Conservation (phyloP, 2,888 invertebrate genomes). For the Lampropteryx suffumata region DNA sequence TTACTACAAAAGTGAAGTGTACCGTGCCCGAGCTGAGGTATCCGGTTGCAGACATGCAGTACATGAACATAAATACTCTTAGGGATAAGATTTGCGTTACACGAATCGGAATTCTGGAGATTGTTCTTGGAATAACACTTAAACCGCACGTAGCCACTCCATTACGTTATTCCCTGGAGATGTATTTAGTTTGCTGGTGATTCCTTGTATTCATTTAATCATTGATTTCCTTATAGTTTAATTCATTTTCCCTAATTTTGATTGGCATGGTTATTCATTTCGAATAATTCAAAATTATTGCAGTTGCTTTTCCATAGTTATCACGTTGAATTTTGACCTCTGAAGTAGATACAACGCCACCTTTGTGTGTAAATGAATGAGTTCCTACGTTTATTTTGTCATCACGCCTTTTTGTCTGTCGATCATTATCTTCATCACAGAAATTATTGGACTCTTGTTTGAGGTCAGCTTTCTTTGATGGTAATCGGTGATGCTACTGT, state of each 20-base stretch:
- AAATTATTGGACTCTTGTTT: constrained; percentile 10
- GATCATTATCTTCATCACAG: constrained; percentile 16
- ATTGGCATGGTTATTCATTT: no score
- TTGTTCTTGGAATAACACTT: constrained; percentile 23
- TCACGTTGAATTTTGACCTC: not conserved
- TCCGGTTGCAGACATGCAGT: constrained; percentile 18
- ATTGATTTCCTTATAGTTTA: not conserved
- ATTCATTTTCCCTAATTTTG: not conserved
- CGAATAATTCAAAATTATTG: no score
- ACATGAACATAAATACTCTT: constrained; percentile 15
- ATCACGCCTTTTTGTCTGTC: constrained; percentile 24
- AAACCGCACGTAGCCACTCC: constrained; percentile 21
- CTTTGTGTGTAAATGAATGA: constrained; percentile 16
- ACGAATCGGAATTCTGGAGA: constrained; percentile 23
- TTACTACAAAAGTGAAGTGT: constrained; percentile 1
- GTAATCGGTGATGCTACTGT: no score
- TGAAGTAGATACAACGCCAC: constrained; percentile 7
- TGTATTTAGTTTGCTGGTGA: constrained; percentile 14
- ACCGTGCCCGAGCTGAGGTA: constrained; percentile 7
- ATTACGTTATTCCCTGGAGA: constrained; percentile 23
- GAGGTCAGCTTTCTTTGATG: constrained; percentile 9
- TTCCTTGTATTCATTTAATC: constrained; percentile 9
- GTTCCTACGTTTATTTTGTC: constrained; percentile 24
- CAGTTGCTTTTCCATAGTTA: no score
- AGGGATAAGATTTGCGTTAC: constrained; percentile 21